Evolutionary conservation across 1,140 invertebrate genomes (phyloP).

Genomic region (Venturia canescens): DNA sequence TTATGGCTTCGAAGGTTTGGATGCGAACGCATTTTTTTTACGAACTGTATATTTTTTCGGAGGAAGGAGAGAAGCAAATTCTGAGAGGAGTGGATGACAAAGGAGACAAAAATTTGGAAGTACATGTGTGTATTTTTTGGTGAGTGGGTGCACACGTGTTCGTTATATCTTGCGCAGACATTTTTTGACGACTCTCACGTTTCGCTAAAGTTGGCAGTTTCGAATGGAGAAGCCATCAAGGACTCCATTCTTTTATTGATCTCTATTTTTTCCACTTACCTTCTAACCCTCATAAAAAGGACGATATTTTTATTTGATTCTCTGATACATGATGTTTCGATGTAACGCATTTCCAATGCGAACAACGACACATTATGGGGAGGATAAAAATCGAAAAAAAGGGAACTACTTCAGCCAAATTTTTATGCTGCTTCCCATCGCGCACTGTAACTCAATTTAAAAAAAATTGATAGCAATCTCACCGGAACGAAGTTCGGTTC

Average conservation of each 20-base stretch:
- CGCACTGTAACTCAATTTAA: too few species aligned
- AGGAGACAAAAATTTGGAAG: not conserved
- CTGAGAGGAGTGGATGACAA: not conserved
- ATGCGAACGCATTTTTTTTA: constrained; percentile 10
- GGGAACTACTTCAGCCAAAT: too few species aligned
- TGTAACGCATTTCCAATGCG: not conserved
- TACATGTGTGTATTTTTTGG: not conserved
- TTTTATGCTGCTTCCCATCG: too few species aligned
- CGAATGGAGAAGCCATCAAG: not conserved
- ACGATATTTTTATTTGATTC: not conserved
- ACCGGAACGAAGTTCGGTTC: too few species aligned
- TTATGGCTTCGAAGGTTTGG: constrained; percentile 15
- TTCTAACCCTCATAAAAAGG: not conserved
- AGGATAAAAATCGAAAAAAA: too few species aligned
- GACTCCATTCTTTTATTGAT: not conserved
- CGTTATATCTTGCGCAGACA: not conserved
- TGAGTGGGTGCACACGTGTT: not conserved
- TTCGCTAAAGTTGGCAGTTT: constrained; percentile 2
- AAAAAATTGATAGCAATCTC: too few species aligned
- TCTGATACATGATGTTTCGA: not conserved
- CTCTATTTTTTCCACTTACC: not conserved
- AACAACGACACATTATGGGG: too few species aligned
- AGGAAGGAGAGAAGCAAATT: not conserved
- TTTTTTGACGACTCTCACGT: not conserved
- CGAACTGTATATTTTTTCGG: not conserved